Evolutionary conservation across 1,140 invertebrate species (phyloP), one percentile per base, ranked within the genome.

Genomic region (Musca domestica): DNA sequence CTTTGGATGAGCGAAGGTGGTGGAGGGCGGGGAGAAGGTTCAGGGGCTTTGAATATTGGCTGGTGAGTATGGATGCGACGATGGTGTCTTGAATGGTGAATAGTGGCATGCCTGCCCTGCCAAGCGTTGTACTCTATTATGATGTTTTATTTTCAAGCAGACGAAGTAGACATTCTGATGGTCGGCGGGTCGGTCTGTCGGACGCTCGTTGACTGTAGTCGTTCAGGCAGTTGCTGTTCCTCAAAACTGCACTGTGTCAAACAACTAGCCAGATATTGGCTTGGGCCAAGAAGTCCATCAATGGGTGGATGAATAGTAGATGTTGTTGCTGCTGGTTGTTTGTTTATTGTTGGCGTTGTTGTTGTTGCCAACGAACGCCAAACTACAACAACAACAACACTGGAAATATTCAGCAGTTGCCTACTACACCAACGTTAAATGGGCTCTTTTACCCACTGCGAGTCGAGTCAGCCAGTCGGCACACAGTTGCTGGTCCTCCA

Each of bases 171-270:
- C 10, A 41, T 41, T 41, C 34, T 41, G 34, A 30, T 30, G 27
- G 47, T 67, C 52, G 54, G 34, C 46, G 4, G 15, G 23, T 58
- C 17, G 5, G 56, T 61, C 56, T 2, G 22, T 61, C 56, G 56
- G 56, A 47, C 27, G 66, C 52, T 67, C 66, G 54, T 25, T 67
- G 15, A 20, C 22, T 68, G 34, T 23, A 22, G 19, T 65, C 46
- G 67, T 49, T 34, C 19, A 10, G 54, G 25, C n/a, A 25, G 30
- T 52, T 20, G 41, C 47, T 17, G 46, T 52, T 25, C 15, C 46
- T n/a, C 15, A 48, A 52, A 52, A 41, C 34, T 41, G 34, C 34
- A 41, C 34, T 41, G 34, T 41, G 34, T 41, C 34, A 41, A 41
- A 41, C 10, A 41, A 41, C 34, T 7, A 41, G 34, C 34, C 34